These are phyloP conservation scores for Dryobotodes eremita DNA, from an alignment of 2,888 invertebrate genomes.

Conservation along the genomic window DNA sequence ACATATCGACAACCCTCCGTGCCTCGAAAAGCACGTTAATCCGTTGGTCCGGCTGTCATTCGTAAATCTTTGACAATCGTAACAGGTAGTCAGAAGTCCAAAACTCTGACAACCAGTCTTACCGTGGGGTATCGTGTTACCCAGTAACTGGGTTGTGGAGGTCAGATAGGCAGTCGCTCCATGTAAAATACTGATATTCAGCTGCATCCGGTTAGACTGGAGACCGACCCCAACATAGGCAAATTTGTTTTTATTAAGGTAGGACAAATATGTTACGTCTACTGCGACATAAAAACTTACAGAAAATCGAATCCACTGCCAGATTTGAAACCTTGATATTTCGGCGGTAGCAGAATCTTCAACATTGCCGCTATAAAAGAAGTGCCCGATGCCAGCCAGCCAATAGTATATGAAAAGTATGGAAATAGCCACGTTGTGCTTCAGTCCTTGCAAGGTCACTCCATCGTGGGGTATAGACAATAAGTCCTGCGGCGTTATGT, in stretches of 20 bases:
- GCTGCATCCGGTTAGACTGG: not conserved
- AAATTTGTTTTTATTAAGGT: not conserved
- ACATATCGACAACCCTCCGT: not conserved
- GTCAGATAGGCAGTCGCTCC: not conserved
- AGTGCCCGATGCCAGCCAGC: conserved; percentile 93
- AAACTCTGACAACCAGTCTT: not conserved
- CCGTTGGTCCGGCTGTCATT: not conserved
- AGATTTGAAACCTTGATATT: conserved; percentile 93
- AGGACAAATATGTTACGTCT: not conserved
- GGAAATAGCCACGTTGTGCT: conserved; percentile 92
- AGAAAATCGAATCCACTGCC: conserved; percentile 93
- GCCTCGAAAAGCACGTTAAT: not conserved
- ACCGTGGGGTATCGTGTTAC: not conserved
- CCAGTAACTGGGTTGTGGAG: not conserved
- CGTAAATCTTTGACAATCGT: not conserved
- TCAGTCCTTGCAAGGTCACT: conserved; percentile 91
- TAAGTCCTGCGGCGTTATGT: conserved; percentile 87
- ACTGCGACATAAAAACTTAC: conserved; percentile 75
- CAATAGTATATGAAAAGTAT: conserved; percentile 93
- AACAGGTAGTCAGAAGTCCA: not conserved
- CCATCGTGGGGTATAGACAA: conserved; percentile 91
- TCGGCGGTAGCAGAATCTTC: conserved; percentile 95
- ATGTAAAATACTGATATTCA: not conserved
- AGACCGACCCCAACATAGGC: not conserved
- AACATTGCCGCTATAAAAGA: conserved; percentile 91